Evolutionary conservation across 2,797 vertebrate genomes (phyloP).

Genomic region (Hippocampus kuda): DNA sequence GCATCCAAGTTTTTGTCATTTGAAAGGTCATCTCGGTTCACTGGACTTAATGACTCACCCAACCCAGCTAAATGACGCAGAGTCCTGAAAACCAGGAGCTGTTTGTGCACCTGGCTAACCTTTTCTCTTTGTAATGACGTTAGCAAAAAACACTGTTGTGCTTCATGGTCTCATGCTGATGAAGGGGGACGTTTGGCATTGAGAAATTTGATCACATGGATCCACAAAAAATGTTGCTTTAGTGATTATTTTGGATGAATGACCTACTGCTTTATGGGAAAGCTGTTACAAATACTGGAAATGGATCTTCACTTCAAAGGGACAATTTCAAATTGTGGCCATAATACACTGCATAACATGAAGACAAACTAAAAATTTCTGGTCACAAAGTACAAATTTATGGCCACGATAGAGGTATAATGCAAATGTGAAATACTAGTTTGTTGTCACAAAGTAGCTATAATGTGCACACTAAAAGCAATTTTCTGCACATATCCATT

Average conservation of each 20-base stretch:
- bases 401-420: too few species aligned
- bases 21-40: constrained; percentile 31
- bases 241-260: neutral
- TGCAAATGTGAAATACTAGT: too few species aligned
- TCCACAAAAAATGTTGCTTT: neutral
- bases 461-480: too few species aligned
- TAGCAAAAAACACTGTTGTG: neutral
- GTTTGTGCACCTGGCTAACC: constrained; percentile 7
- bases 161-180: neutral
- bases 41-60: constrained; percentile 34
- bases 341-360: too few species aligned
- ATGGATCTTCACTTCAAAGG: too few species aligned
- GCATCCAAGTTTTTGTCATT: neutral
- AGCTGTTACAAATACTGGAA: neutral
- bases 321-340: too few species aligned
- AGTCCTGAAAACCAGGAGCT: neutral
- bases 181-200: neutral
- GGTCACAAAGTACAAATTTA: too few species aligned
- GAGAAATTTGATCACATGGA: neutral
- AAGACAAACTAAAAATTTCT: too few species aligned
- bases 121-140: constrained; percentile 10
- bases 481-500: too few species aligned
- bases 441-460: too few species aligned
- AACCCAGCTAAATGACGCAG: constrained; percentile 6
- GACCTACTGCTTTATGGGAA: neutral